phyloP scores from a whole-genome alignment of 2,888 invertebrate species.

The Euphydryas editha region DNA sequence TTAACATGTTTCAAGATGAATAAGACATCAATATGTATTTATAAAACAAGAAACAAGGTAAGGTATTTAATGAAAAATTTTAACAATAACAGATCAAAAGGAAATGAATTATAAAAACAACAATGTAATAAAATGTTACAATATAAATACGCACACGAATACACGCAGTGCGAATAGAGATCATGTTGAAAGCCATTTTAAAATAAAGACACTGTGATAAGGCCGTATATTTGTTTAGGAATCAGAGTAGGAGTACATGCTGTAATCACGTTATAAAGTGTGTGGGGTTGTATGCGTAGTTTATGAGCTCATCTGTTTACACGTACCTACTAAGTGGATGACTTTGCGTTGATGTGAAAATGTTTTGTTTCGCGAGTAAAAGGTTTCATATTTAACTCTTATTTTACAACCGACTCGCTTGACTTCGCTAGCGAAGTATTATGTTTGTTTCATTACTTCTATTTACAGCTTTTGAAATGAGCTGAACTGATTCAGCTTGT shows the following conservation, averaged over 20 bases:
- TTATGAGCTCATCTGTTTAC: constrained; percentile 41
- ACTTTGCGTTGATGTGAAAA: constrained; percentile 29
- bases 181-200: constrained; percentile 56
- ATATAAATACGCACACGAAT: background rate
- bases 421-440: background rate
- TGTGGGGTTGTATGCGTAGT: constrained; percentile 35
- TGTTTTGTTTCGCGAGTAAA: constrained; percentile 24
- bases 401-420: constrained; percentile 16
- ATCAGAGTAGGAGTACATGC: constrained; percentile 47
- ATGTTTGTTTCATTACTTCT: background rate
- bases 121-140: background rate
- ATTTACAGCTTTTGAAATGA: too few relatives aligned
- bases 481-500: too few relatives aligned
- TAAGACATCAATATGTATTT: too few relatives aligned
- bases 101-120: background rate
- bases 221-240: constrained; percentile 58
- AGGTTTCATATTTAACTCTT: constrained; percentile 12
- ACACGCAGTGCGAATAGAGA: constrained; percentile 27
- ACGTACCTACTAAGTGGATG: constrained; percentile 36
- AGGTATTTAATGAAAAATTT: background rate
- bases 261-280: constrained; percentile 45
- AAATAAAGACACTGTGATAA: constrained; percentile 66
- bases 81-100: background rate
- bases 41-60: too few relatives aligned
- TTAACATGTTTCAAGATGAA: too few relatives aligned